Percentiles rank a stretch among this genome's conserved stretches.
phyloP scores from a whole-genome alignment of 2,797 vertebrate genomes.

The Hydrophis major region DNA sequence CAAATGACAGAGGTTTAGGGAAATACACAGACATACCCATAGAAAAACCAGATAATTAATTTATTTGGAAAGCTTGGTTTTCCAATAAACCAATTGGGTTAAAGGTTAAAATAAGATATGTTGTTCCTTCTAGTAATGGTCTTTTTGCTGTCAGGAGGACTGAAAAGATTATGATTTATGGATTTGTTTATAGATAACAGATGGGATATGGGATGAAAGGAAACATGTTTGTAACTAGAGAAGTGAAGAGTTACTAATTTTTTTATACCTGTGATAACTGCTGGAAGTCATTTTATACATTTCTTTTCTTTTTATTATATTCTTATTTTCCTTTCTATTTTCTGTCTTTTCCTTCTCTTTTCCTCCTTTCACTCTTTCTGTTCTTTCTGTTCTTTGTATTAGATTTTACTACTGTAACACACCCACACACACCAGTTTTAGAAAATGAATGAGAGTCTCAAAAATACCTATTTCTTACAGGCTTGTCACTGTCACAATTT shows the following conservation, averaged over 20 bases:
- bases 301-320: neutral
- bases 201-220: neutral
- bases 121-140: neutral
- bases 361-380: neutral
- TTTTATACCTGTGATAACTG: neutral
- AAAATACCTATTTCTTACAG: neutral
- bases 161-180: neutral
- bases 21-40: neutral
- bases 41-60: neutral
- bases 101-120: neutral
- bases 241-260: neutral
- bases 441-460: neutral
- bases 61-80: neutral
- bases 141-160: neutral
- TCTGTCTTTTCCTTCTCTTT: neutral
- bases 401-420: neutral
- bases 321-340: neutral
- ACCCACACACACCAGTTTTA: neutral
- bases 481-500: neutral
- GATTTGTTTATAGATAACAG: neutral
- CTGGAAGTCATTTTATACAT: neutral
- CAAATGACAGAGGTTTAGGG: neutral
- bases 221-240: neutral
- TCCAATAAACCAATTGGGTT: neutral
- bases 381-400: neutral